Conservation (phyloP, 2,888 invertebrate species). For the Drosophila anceps region DNA sequence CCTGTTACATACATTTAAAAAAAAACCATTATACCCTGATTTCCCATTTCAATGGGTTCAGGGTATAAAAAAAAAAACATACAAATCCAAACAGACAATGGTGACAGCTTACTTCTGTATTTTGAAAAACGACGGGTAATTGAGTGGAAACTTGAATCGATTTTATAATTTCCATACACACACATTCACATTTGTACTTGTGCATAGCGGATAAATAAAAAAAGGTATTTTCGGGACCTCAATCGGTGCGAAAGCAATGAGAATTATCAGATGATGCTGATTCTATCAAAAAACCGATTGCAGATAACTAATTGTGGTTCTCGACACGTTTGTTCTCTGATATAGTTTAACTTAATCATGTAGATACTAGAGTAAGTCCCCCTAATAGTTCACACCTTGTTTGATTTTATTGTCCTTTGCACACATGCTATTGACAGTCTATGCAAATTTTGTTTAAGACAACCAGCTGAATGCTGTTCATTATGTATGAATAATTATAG, state of each 20-base stretch:
- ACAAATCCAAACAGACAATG: constrained; percentile 24
- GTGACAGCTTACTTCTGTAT: constrained; percentile 30
- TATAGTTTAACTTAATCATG: neutral
- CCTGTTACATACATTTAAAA: too few species aligned
- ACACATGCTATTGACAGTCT: neutral
- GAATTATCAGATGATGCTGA: neutral
- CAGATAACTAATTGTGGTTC: neutral
- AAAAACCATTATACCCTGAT: too few species aligned
- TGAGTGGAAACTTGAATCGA: constrained; percentile 85
- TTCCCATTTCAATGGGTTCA: too few species aligned
- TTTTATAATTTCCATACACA: constrained; percentile 81
- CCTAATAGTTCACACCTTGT: neutral
- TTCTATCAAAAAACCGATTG: neutral
- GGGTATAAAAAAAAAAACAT: too few species aligned
- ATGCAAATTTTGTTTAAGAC: neutral
- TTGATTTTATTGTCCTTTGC: neutral
- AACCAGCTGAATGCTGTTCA: neutral
- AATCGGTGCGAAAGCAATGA: constrained; percentile 10
- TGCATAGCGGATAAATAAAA: constrained; percentile 9
- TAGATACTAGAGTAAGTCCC: neutral
- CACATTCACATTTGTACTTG: neutral
- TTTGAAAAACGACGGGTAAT: constrained; percentile 81
- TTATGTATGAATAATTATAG: neutral
- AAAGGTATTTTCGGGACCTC: constrained; percentile 22
- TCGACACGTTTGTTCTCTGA: neutral